phyloP scores from a whole-genome alignment of 2,888 invertebrate species.

The Anthophora plumipes region DNA sequence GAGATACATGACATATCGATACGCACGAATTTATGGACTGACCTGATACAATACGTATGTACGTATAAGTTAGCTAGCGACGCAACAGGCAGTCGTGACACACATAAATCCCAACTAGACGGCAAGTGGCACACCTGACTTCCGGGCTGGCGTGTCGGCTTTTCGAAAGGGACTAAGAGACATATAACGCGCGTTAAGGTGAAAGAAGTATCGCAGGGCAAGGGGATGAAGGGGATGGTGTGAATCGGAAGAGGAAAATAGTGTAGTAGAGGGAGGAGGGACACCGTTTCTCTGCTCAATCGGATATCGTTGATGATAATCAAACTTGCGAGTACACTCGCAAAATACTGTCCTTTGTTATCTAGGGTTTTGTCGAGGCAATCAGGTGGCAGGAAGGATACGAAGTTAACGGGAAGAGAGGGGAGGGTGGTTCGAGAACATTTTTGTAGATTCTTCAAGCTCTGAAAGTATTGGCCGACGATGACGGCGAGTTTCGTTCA shows the following conservation, averaged over 20 bases:
- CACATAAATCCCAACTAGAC: constrained; percentile 73
- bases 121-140: constrained; percentile 72
- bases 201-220: not conserved
- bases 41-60: constrained; percentile 58
- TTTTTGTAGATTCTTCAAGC: constrained; percentile 49
- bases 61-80: constrained; percentile 66
- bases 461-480: constrained; percentile 70
- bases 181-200: not conserved
- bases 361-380: constrained; percentile 24
- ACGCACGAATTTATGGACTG: too few relatives aligned
- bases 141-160: constrained; percentile 68
- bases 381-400: constrained; percentile 2
- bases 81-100: constrained; percentile 82
- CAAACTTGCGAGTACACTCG: constrained; percentile 19
- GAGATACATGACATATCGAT: too few relatives aligned
- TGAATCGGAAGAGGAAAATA: not conserved
- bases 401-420: constrained; percentile 7
- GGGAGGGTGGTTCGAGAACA: constrained; percentile 23
- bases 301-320: constrained; percentile 31
- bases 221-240: too few relatives aligned
- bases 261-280: too few relatives aligned
- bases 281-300: constrained; percentile 6
- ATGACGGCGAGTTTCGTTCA: constrained; percentile 56
- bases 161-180: constrained; percentile 46
- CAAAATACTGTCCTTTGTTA: constrained; percentile 46